These are phyloP conservation scores for Arvicanthis niloticus DNA, from an alignment of 2,113 vertebrate genomes.

Conservation along the genomic window DNA sequence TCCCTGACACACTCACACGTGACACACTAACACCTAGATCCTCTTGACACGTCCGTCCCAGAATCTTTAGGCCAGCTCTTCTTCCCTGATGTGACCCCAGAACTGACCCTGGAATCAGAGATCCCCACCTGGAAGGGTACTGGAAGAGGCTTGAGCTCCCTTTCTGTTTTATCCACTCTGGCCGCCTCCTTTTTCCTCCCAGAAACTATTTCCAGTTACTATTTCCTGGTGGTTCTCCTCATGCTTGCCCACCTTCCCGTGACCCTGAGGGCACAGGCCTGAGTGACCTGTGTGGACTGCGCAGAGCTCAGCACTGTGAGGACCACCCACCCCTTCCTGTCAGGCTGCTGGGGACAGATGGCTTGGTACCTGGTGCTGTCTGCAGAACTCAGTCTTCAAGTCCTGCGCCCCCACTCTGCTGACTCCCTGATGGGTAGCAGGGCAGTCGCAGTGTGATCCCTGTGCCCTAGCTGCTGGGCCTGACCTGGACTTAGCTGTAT, in stretches of 20 bases:
- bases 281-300: not conserved
- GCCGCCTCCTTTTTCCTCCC: slow-evolving; percentile 8
- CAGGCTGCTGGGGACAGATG: slow-evolving; percentile 41
- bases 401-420: not conserved
- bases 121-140: not conserved
- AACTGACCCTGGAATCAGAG: slow-evolving; percentile 35
- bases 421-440: not conserved
- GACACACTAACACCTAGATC: slow-evolving; percentile 27
- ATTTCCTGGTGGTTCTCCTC: slow-evolving; percentile 12
- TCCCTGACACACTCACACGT: not conserved
- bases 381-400: slow-evolving; percentile 45
- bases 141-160: slow-evolving; percentile 33
- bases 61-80: not conserved
- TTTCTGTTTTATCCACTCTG: slow-evolving; percentile 11
- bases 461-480: not conserved
- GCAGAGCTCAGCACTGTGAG: slow-evolving; percentile 70
- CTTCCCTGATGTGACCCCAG: not conserved
- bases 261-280: slow-evolving; percentile 70
- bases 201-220: slow-evolving; percentile 9
- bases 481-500: not conserved
- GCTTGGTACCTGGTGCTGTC: slow-evolving; percentile 70
- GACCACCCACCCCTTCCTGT: slow-evolving; percentile 28
- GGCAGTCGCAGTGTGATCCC: not conserved
- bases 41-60: not conserved
- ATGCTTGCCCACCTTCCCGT: slow-evolving; percentile 57